phyloP scores from a whole-genome alignment of 2,888 invertebrate species.

The Spisula subtruncata region DNA sequence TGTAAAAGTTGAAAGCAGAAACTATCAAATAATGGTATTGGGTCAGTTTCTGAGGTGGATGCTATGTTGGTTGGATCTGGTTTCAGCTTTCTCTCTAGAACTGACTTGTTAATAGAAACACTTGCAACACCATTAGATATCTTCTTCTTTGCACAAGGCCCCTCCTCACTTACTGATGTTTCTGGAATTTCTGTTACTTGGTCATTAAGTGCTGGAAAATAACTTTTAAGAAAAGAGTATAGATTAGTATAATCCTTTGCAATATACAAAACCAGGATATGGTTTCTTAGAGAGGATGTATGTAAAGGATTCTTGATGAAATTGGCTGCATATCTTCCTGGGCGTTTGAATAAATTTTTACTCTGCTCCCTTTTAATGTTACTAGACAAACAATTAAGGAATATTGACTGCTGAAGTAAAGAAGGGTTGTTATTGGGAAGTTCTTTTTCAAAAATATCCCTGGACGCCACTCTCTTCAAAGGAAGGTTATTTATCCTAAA shows the following conservation, averaged over 20 bases:
- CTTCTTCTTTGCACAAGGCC: not conserved
- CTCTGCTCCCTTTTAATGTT: not conserved
- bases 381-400: not conserved
- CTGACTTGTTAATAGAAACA: not conserved
- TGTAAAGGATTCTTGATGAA: not conserved
- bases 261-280: not conserved
- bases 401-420: not conserved
- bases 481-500: not conserved
- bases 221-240: not conserved
- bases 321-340: not conserved
- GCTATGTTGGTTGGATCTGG: not conserved
- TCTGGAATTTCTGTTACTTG: not conserved
- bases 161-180: not conserved
- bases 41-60: not conserved
- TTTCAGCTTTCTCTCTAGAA: not conserved
- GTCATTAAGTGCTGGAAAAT: not conserved
- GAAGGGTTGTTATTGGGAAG: not conserved
- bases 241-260: not conserved
- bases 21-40: not conserved
- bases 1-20: not conserved
- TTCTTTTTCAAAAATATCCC: not conserved
- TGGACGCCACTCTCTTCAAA: not conserved
- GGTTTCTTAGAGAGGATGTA: slow-evolving; percentile 20
- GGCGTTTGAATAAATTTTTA: not conserved
- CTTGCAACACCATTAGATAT: not conserved